phyloP scores from a whole-genome alignment of 1,140 invertebrate genomes.

The Vollenhovia emeryi region DNA sequence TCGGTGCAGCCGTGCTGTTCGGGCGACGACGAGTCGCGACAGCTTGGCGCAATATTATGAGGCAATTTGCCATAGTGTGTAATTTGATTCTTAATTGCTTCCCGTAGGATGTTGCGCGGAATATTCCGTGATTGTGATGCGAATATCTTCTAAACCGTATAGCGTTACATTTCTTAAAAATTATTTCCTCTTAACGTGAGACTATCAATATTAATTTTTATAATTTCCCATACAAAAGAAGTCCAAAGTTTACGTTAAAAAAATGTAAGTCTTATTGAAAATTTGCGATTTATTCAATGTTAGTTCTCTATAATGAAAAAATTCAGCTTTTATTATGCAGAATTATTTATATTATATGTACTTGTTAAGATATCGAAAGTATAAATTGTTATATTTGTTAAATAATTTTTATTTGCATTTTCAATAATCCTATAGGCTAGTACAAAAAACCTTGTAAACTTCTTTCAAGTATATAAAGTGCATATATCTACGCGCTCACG shows the following conservation, averaged over 20 bases:
- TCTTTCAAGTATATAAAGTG: not conserved
- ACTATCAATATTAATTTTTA: not conserved
- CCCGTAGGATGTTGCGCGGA: not conserved
- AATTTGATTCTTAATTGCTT: conserved; percentile 64
- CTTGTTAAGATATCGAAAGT: not conserved
- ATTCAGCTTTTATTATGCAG: not conserved
- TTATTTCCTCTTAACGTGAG: not conserved
- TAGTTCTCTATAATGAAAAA: too few relatives aligned
- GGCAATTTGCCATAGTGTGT: conserved; percentile 1
- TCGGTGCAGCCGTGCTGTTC: conserved; percentile 25
- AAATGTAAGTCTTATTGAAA: not conserved
- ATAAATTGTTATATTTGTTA: not conserved
- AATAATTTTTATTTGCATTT: not conserved
- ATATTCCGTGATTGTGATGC: conserved; percentile 21
- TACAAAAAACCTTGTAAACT: not conserved
- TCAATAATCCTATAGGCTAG: not conserved
- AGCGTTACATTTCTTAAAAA: conserved; percentile 21
- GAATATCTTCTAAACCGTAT: not conserved
- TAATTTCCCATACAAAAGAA: not conserved
- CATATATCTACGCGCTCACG: not conserved
- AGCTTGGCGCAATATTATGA: conserved; percentile 41
- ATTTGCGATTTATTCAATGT: not conserved
- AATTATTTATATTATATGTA: too few relatives aligned
- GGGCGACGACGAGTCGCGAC: conserved; percentile 68
- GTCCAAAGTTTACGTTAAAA: not conserved